Conservation (phyloP, 2,113 vertebrate species). For the Leucopsar rothschildi region DNA sequence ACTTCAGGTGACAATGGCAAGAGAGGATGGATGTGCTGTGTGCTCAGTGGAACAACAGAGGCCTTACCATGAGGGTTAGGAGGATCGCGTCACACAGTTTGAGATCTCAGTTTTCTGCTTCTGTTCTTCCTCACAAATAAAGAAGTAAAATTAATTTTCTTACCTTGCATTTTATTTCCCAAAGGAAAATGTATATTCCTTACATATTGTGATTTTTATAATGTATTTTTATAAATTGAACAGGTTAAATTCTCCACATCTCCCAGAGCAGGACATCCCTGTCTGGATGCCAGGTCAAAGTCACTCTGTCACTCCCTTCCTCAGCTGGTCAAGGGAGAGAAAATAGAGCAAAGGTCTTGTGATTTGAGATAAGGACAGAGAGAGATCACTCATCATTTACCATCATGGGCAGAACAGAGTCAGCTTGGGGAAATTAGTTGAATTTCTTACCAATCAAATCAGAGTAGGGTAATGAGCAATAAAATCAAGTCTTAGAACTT, state of each 20-base stretch:
- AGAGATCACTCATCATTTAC: not conserved
- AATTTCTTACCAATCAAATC: not conserved
- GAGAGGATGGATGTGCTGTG: accelerated
- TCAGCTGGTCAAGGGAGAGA: not conserved
- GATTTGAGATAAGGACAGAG: not conserved
- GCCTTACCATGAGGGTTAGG: accelerated
- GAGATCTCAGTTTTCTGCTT: too few species aligned
- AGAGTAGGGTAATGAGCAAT: not conserved
- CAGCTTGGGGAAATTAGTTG: not conserved
- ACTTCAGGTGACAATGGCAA: accelerated
- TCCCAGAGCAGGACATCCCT: not conserved
- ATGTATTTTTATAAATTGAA: not conserved
- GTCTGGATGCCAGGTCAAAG: not conserved
- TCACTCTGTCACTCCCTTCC: too few species aligned
- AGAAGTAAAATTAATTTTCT: not conserved
- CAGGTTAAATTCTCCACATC: not conserved
- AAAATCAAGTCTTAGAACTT: not conserved
- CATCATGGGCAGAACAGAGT: not conserved
- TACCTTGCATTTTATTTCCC: not conserved
- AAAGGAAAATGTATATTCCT: not conserved
- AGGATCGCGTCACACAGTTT: accelerated
- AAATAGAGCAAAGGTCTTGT: not conserved
- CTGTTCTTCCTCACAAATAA: not conserved
- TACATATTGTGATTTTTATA: not conserved
- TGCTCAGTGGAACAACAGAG: accelerated